phyloP scores from a whole-genome alignment of 2,888 invertebrate genomes.

The Metalampra italica region DNA sequence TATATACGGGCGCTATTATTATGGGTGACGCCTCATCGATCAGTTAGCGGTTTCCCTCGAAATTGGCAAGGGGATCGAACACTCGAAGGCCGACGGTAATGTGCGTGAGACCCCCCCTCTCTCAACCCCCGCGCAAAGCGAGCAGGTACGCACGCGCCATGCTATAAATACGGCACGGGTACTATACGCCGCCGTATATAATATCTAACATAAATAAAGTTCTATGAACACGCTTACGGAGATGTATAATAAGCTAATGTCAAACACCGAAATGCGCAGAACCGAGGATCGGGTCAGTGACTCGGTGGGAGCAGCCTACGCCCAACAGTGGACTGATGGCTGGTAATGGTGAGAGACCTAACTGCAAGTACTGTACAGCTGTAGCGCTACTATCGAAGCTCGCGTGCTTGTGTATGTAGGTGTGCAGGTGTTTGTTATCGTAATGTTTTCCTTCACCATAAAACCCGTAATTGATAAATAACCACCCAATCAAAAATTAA shows the following conservation, averaged over 20 bases:
- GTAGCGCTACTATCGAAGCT: too few species aligned
- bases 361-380: too few species aligned
- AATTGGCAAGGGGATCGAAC: constrained; percentile 51
- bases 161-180: constrained; percentile 32
- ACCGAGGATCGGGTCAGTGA: too few species aligned
- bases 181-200: constrained; percentile 19
- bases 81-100: constrained; percentile 37
- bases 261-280: too few species aligned
- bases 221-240: constrained; percentile 8
- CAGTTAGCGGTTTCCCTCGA: constrained; percentile 50
- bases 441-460: too few species aligned
- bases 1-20: constrained; percentile 38
- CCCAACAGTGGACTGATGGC: not conserved
- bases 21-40: constrained; percentile 50
- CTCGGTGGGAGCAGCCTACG: not conserved
- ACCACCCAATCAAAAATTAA: too few species aligned
- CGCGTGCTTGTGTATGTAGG: too few species aligned
- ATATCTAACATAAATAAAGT: constrained; percentile 32
- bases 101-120: constrained; percentile 30
- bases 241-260: too few species aligned
- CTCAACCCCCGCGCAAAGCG: too few species aligned
- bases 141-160: constrained; percentile 40
- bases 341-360: too few species aligned
- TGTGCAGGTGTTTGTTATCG: too few species aligned
- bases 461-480: too few species aligned